A percentile compares a stretch with the other conserved stretches of the same genome.
Conservation (phyloP, 2,113 vertebrate species). For the Cebidichthys violaceus region DNA sequence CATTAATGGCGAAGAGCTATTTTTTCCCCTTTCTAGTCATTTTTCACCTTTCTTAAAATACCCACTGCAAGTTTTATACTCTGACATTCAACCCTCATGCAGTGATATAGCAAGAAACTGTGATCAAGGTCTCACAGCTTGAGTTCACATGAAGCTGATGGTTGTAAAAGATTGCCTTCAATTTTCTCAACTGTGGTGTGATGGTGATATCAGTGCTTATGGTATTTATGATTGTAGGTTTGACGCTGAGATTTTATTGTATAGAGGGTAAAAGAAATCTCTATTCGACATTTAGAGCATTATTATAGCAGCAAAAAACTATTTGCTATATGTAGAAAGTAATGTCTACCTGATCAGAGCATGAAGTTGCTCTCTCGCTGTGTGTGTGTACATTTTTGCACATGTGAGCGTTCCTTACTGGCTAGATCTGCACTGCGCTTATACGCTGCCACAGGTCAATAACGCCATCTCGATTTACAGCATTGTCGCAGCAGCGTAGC, state of each 20-base stretch:
- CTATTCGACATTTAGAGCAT: too few relatives aligned
- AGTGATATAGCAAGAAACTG: not conserved
- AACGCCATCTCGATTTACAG: too few relatives aligned
- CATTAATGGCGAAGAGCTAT: not conserved
- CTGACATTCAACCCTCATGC: not conserved
- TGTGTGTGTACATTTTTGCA: too few relatives aligned
- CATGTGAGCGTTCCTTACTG: too few relatives aligned
- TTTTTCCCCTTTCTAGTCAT: not conserved
- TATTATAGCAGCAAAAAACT: too few relatives aligned
- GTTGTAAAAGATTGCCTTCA: not conserved
- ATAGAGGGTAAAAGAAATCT: not conserved
- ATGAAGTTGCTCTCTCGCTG: too few relatives aligned
- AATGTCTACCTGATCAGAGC: not conserved
- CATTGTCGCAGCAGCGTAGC: too few relatives aligned
- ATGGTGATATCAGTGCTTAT: constrained; percentile 5
- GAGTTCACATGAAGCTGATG: constrained; percentile 6
- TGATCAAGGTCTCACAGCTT: not conserved
- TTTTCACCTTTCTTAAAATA: constrained; percentile 27
- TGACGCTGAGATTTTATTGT: constrained; percentile 1
- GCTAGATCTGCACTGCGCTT: too few relatives aligned
- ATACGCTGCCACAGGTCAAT: too few relatives aligned
- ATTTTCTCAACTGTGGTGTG: not conserved
- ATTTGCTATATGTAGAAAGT: not conserved
- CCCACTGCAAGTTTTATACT: constrained; percentile 5
- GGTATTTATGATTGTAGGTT: constrained; percentile 15